Base-by-base conservation (phyloP, 2,888 invertebrate species). In the Drosophila vallismaia region DNA sequence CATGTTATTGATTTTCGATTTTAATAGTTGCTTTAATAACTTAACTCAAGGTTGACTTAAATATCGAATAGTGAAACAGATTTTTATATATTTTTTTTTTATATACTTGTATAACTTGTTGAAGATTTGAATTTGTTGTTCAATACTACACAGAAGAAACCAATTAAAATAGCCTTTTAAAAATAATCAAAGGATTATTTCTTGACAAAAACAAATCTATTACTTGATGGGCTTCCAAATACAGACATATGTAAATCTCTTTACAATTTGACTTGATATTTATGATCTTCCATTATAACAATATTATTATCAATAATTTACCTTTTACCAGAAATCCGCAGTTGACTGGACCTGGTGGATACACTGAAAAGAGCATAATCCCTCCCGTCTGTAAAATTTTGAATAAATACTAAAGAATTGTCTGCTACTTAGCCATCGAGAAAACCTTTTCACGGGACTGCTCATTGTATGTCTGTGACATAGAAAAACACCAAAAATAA, bases 191-290 rank as follows among this genome's bases (percentile, higher is more conserved):
- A 4, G 33, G 24, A 31, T 7, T 28, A 0, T n/a, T 10, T 3
- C 2, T 31, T 19, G 10, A 46, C 45, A 12, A 58, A 2, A 4
- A n/a, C 1, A 12, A 3, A 10, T n/a, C 6, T 36, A 36, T 19
- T 14, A 5, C 14, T 8, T 8, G 10, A 10, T 42, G 1, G 3
- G 14, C n/a, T 44, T 28, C 10, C 12, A 3, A 26, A 3, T 19
- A 12, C 36, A 10, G 29, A 57, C 59, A 46, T 58, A 38, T 50
- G 60, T 54, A 54, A 52, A 66, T 50, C 49, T 9, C 24, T 40
- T 54, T 59, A 50, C 44, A 50, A 62, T 62, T 50, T 62, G 64
- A 76, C 71, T 76, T 59, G 40, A 72, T 60, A 59, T 48, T 60
- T 59, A 40, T 59, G 60, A 31, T 60, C 60, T 59, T 74, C 71